A percentile compares a stretch with the other conserved stretches of the same genome.
Conservation (phyloP, 2,888 invertebrate species). For the Epistrophella euchroma region DNA sequence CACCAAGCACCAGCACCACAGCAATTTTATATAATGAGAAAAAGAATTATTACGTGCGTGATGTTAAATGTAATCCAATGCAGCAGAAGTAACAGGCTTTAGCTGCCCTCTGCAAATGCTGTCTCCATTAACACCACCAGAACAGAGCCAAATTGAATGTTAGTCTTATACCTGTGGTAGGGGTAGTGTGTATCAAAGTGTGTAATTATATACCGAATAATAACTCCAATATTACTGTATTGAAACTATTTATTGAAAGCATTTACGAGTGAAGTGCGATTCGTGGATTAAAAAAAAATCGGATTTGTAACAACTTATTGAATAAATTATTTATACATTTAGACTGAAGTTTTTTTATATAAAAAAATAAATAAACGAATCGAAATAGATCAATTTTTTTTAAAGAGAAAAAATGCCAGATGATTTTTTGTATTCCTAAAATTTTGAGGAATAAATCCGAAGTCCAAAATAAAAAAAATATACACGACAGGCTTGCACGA, state of each 20-base stretch:
- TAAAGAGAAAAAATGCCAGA: too few relatives aligned
- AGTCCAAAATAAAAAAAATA: too few relatives aligned
- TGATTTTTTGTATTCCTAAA: too few relatives aligned
- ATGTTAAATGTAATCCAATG: slow-evolving; percentile 64
- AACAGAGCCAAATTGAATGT: slow-evolving; percentile 17
- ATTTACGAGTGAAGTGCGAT: not conserved
- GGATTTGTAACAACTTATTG: not conserved
- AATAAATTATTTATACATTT: too few relatives aligned
- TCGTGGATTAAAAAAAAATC: not conserved
- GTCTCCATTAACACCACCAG: slow-evolving; percentile 6
- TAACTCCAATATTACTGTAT: too few relatives aligned
- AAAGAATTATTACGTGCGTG: slow-evolving; percentile 42
- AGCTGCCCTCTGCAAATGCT: not conserved
- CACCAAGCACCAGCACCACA: too few relatives aligned
- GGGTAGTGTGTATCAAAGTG: not conserved
- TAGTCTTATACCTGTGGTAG: not conserved
- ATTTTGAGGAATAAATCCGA: too few relatives aligned
- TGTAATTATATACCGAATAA: too few relatives aligned
- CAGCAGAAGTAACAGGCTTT: slow-evolving; percentile 46
- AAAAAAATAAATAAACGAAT: too few relatives aligned
- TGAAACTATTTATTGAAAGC: not conserved
- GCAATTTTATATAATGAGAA: slow-evolving; percentile 61
- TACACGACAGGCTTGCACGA: too few relatives aligned
- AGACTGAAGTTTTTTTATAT: too few relatives aligned
- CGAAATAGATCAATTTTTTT: too few relatives aligned